Percentiles rank a stretch among this genome's conserved stretches.
phyloP scores from a whole-genome alignment of 1,140 invertebrate species.

The Drosophila aff. region DNA sequence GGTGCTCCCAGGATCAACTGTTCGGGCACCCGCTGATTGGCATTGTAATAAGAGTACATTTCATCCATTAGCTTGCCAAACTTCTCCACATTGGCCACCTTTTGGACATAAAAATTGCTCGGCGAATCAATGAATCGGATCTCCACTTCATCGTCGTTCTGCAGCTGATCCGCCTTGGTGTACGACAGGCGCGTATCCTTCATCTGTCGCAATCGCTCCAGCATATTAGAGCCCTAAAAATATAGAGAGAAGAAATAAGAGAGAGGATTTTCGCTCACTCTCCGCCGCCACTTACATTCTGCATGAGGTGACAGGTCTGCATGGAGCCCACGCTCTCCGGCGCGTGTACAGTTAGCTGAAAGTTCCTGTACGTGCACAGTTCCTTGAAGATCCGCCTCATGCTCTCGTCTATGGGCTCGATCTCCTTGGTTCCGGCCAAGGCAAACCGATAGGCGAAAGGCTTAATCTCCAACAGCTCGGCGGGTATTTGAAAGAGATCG shows the following conservation, averaged over 20 bases:
- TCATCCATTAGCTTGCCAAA: conserved; percentile 85
- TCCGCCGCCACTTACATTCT: conserved; percentile 44
- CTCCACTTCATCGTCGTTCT: conserved; percentile 86
- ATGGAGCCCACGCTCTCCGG: conserved; percentile 89
- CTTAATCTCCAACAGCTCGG: conserved; percentile 88
- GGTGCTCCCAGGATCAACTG: conserved; percentile 87
- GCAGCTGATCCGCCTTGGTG: conserved; percentile 86
- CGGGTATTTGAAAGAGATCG: conserved; percentile 90
- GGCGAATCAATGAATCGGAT: conserved; percentile 90
- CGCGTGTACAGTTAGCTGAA: conserved; percentile 88
- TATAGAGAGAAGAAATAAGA: too few relatives aligned
- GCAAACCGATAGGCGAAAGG: conserved; percentile 91
- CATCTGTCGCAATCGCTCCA: conserved; percentile 85
- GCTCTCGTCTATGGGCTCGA: conserved; percentile 87
- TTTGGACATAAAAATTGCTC: conserved; percentile 90
- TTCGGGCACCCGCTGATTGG: conserved; percentile 84
- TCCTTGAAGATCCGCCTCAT: conserved; percentile 90
- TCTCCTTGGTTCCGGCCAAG: conserved; percentile 88
- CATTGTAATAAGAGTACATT: conserved; percentile 78
- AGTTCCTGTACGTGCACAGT: conserved; percentile 87
- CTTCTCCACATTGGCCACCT: conserved; percentile 87
- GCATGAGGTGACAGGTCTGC: conserved; percentile 89
- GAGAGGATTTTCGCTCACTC: neutral
- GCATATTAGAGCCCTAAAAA: conserved; percentile 82
- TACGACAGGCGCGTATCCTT: conserved; percentile 86